phyloP scores from a whole-genome alignment of 1,140 invertebrate species.

The Drosophila tropicalis region DNA sequence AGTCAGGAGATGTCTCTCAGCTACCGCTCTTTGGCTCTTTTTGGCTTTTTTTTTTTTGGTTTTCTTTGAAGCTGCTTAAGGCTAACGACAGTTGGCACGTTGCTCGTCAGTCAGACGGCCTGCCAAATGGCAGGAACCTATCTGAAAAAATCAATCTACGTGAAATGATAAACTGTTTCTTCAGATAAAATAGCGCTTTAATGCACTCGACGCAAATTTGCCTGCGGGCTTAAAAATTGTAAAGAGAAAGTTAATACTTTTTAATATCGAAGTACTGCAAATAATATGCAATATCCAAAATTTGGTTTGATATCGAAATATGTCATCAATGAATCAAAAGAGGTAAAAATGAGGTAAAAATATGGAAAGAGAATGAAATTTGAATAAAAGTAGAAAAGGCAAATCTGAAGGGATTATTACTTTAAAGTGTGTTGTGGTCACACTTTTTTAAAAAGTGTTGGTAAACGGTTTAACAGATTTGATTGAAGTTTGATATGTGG shows the following conservation, averaged over 20 bases:
- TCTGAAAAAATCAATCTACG: slow-evolving; percentile 5
- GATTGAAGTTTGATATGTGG: neutral
- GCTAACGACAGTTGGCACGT: slow-evolving; percentile 7
- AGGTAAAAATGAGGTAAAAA: too few relatives aligned
- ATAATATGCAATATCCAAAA: neutral
- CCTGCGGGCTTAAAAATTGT: neutral
- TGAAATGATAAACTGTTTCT: neutral
- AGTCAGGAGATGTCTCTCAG: neutral
- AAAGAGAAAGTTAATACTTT: neutral
- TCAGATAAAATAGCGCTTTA: neutral
- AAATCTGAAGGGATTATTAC: too few relatives aligned
- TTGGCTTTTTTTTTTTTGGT: neutral
- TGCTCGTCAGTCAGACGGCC: neutral
- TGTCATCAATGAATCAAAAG: too few relatives aligned
- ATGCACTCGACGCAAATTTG: neutral
- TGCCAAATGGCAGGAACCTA: slow-evolving; percentile 1
- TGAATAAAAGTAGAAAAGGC: too few relatives aligned
- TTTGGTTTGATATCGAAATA: too few relatives aligned
- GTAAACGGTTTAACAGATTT: neutral
- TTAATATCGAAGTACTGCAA: neutral
- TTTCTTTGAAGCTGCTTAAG: slow-evolving; percentile 5
- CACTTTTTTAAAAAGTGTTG: neutral
- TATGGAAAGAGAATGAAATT: too few relatives aligned
- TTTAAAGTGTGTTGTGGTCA: too few relatives aligned
- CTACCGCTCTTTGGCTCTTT: neutral